Evolutionary conservation across 1,140 invertebrate genomes (phyloP).

Genomic region (Cylas formicarius): DNA sequence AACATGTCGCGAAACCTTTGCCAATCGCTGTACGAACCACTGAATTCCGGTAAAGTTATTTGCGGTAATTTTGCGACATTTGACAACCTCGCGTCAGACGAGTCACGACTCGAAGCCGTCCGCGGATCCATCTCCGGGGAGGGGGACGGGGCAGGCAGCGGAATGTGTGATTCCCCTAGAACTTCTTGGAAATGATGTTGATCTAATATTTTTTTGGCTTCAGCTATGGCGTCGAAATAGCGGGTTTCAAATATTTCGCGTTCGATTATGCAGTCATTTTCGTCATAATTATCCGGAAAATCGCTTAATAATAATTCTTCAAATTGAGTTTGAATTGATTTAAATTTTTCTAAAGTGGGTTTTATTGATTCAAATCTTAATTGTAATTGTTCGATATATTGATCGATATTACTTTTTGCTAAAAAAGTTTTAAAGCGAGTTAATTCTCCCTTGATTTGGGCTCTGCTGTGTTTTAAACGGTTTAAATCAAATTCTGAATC

Average conservation of each 20-base stretch:
- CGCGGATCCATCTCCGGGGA: no score
- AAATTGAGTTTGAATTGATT: conserved; percentile 8
- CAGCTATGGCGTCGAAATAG: conserved; percentile 9
- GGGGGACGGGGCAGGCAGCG: no score
- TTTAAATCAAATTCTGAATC: no score
- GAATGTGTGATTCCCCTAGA: no score
- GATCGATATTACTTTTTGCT: no score
- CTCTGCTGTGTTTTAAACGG: no score
- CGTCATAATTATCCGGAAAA: neutral
- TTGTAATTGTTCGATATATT: neutral
- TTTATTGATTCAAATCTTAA: conserved; percentile 1
- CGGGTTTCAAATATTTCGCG: conserved; percentile 6
- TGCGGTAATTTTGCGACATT: conserved; percentile 1
- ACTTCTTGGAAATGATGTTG: no score
- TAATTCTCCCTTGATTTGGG: no score
- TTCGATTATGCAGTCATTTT: conserved; percentile 6
- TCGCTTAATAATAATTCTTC: conserved; percentile 11
- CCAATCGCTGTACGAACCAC: conserved; percentile 32
- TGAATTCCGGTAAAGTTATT: conserved; percentile 27
- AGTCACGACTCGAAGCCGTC: no score
- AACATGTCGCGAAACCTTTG: conserved; percentile 34
- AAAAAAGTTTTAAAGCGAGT: no score
- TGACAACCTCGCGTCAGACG: no score
- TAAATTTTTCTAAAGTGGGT: neutral
- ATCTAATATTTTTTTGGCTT: conserved; percentile 2